Percentiles rank a stretch among this genome's conserved stretches.
phyloP scores from a whole-genome alignment of 2,113 vertebrate species.

The Aramus guarauna region DNA sequence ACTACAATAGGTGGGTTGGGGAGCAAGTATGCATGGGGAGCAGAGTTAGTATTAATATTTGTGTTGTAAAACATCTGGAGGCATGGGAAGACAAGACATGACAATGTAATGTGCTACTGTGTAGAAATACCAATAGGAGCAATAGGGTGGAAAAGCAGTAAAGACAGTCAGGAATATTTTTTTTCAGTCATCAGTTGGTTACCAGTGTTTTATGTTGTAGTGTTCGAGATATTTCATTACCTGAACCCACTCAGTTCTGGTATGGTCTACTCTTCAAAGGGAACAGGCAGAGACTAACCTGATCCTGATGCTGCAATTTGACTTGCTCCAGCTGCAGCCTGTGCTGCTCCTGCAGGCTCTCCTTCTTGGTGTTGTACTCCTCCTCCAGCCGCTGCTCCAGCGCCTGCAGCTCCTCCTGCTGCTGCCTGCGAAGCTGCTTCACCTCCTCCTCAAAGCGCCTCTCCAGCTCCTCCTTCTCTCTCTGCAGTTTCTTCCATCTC shows the following conservation, averaged over 20 bases:
- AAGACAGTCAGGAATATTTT: background rate
- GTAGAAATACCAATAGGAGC: background rate
- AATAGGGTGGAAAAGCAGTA: background rate
- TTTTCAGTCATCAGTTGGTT: background rate
- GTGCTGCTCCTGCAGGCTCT: conserved; percentile 77
- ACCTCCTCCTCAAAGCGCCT: conserved; percentile 81
- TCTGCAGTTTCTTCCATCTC: conserved; percentile 85
- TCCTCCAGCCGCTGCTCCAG: conserved; percentile 81
- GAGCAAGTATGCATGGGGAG: background rate
- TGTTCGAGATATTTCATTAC: background rate
- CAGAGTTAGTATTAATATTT: background rate
- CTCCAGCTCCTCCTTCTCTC: conserved; percentile 90
- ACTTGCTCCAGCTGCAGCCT: conserved; percentile 60
- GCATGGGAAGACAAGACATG: background rate
- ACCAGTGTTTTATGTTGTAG: background rate
- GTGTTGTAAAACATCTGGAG: background rate
- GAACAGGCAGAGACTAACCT: conserved; percentile 71
- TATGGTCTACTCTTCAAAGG: background rate
- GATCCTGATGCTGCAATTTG: conserved; percentile 74
- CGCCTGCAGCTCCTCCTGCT: conserved; percentile 80
- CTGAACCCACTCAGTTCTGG: background rate
- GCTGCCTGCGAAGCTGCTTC: conserved; percentile 75
- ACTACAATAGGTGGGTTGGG: background rate
- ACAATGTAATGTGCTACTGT: background rate
- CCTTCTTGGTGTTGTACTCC: conserved; percentile 67